These are phyloP conservation scores for Apodemia duryi DNA, from an alignment of 2,888 invertebrate species.

Conservation along the genomic window DNA sequence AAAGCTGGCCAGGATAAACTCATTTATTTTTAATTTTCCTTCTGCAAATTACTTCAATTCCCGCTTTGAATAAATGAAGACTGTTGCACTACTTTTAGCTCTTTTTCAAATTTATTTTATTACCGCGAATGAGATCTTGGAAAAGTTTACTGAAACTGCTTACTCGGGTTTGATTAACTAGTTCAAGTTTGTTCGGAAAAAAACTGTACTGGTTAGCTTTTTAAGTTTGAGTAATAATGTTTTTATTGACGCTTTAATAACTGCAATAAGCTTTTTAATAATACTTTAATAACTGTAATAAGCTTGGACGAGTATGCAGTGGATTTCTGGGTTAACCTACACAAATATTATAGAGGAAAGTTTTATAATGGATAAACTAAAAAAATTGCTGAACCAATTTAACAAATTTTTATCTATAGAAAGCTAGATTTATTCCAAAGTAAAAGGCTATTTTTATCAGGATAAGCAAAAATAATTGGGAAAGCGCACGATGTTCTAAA, in stretches of 20 bases:
- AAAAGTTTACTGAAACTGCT: conserved; percentile 20
- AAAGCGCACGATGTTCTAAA: no score
- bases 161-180: conserved; percentile 43
- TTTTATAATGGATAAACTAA: no score
- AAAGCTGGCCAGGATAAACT: conserved; percentile 59
- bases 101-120: conserved; percentile 23
- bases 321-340: no score
- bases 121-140: conserved; percentile 24
- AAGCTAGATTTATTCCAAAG: no score
- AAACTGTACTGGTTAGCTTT: neutral
- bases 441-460: no score
- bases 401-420: no score
- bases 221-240: neutral
- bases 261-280: neutral
- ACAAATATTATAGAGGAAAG: no score
- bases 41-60: conserved; percentile 64
- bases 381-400: no score
- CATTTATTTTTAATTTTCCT: conserved; percentile 66
- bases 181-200: conserved; percentile 22
- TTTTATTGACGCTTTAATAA: neutral
- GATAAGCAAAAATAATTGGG: no score
- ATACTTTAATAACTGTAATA: neutral
- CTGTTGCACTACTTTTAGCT: conserved; percentile 40
- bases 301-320: neutral
- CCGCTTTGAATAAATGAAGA: conserved; percentile 60